Conservation (phyloP, 1,140 invertebrate genomes). For the Belonocnema kinseyi region DNA sequence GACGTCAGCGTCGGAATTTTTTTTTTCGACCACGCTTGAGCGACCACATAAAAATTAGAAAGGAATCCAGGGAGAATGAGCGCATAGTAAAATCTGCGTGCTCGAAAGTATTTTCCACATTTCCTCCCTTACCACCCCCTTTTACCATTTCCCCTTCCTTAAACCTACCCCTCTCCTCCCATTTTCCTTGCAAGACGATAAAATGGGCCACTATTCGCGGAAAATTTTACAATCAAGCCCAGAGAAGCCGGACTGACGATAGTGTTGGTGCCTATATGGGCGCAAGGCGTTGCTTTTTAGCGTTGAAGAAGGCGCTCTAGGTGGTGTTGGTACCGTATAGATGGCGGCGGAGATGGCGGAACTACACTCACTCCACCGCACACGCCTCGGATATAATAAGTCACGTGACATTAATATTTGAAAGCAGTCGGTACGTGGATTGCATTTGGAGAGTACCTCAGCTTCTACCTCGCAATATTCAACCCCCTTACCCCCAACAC, state of each 20-base stretch:
- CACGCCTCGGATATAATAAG: constrained; percentile 75
- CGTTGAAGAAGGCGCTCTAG: constrained; percentile 44
- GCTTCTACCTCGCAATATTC: constrained; percentile 46
- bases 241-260: constrained; percentile 58
- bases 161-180: constrained; percentile 32
- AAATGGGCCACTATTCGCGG: constrained; percentile 66
- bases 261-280: constrained; percentile 42
- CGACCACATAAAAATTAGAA: constrained; percentile 65
- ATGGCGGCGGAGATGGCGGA: constrained; percentile 57
- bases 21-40: constrained; percentile 65
- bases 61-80: constrained; percentile 64
- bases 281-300: constrained; percentile 47
- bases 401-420: constrained; percentile 77
- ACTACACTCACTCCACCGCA: constrained; percentile 67
- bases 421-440: constrained; percentile 76
- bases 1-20: constrained; percentile 40
- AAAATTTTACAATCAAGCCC: constrained; percentile 71
- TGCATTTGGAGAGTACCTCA: constrained; percentile 68
- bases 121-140: constrained; percentile 40
- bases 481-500: constrained; percentile 45
- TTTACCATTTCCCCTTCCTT: not conserved
- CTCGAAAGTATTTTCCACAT: constrained; percentile 62
- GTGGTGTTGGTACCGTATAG: constrained; percentile 33
- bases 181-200: constrained; percentile 59
- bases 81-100: constrained; percentile 59